A percentile compares a stretch with the other conserved stretches of the same genome.
These are phyloP conservation scores for Holacanthus passer DNA, from an alignment of 2,113 vertebrate species.

Conservation along the genomic window DNA sequence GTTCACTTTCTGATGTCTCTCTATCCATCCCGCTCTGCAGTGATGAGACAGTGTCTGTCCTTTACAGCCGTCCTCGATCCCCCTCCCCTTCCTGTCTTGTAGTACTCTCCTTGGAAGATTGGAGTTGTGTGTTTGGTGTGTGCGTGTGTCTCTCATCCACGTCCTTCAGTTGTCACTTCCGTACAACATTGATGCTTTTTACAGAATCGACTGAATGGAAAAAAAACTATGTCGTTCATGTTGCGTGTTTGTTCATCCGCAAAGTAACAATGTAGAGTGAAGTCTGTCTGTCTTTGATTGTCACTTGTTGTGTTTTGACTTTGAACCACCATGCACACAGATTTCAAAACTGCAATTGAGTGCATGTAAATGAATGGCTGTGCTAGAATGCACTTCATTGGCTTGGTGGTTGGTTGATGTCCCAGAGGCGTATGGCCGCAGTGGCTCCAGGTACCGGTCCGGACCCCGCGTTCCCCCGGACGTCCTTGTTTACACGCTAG, in stretches of 20 bases:
- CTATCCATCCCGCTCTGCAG: constrained; percentile 66
- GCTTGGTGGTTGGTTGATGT: constrained; percentile 15
- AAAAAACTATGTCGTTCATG: neutral
- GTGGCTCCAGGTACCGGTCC: constrained; percentile 21
- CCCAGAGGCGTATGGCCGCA: constrained; percentile 8
- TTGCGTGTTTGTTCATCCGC: constrained; percentile 4
- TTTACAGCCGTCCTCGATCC: constrained; percentile 59
- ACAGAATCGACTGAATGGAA: neutral
- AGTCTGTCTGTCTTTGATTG: neutral
- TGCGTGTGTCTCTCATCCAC: constrained; percentile 23
- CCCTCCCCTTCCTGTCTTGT: constrained; percentile 68
- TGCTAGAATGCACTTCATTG: constrained; percentile 27
- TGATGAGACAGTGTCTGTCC: constrained; percentile 67
- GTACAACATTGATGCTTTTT: constrained; percentile 35
- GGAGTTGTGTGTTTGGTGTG: constrained; percentile 51
- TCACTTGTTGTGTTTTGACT: constrained; percentile 59
- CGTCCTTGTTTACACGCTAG: constrained; percentile 70
- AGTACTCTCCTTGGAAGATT: constrained; percentile 69
- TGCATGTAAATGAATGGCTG: constrained; percentile 12
- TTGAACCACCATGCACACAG: constrained; percentile 21
- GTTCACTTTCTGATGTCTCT: constrained; percentile 40
- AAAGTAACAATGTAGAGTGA: neutral
- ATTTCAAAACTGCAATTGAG: constrained; percentile 9
- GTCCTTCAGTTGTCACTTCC: constrained; percentile 72
- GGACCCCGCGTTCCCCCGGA: constrained; percentile 17